Evolutionary conservation across 2,113 vertebrate genomes (phyloP), one percentile per base, ranked within the genome.

Genomic region (Rhabdornis inornatus): DNA sequence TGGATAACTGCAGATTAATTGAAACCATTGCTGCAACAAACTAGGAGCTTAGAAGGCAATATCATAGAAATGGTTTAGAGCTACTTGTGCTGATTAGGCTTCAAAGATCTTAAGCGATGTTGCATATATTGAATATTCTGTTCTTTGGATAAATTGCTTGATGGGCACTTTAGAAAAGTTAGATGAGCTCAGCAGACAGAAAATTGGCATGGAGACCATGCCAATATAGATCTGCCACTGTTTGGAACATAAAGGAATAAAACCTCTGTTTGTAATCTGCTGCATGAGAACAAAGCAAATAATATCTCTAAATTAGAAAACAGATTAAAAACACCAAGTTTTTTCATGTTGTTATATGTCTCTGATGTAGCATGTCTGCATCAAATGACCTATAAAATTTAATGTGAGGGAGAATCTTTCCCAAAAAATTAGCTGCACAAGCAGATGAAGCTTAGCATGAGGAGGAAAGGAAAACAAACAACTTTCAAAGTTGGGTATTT

Each of bases 11-110:
- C 50, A 92, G 76, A 89, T 44, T 92, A 96, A 97, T 91, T 82
- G 65, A 97, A 97, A 97, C 59, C 60, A 97, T 57, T 47, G 53
- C 90, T 66, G 64, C 45, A 85, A 82, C 53, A 87, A 96, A 87
- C 78, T 63, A 70, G 77, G 78, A 49, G 24, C 61, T 94, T 86
- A 82, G 42, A 90, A 89, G 33, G 47, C 77, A 97, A 87, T 71
- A 78, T 15, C 37, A 57, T 10, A 64, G 30, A 79, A 86, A 91
- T 9, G 1, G 57, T 79, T 96, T 87, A 89, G 83, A 94, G 80
- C 65, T 90, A 71, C 59, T 92, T 87, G 50, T 61, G 69, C 83
- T 69, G 44, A 89, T 91, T 81, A 94, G 45, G 24, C 75, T 77
- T 83, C 56, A 87, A 94, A 95, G 72, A 66, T 59, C 39, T 78